phyloP scores from a whole-genome alignment of 2,797 vertebrate species.

The Avahi laniger region DNA sequence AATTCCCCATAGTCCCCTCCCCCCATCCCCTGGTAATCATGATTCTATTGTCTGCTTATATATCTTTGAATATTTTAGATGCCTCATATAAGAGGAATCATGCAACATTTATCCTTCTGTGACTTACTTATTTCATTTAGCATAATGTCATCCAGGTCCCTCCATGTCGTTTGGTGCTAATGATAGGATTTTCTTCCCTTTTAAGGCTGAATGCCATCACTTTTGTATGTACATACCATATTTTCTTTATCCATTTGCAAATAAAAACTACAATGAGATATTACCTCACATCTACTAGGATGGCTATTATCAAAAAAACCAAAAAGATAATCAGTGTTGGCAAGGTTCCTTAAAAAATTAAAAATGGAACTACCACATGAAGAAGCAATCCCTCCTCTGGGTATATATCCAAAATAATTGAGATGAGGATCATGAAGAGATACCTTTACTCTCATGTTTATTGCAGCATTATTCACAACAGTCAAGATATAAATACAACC shows the following conservation, averaged over 20 bases:
- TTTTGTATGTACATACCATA: background rate
- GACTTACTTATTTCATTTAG: background rate
- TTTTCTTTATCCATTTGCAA: background rate
- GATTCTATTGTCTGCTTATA: background rate
- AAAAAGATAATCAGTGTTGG: background rate
- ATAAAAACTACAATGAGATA: background rate
- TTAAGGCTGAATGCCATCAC: background rate
- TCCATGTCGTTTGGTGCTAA: background rate
- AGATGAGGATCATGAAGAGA: background rate
- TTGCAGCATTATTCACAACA: background rate
- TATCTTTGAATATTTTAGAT: background rate
- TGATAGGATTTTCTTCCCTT: background rate
- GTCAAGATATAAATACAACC: background rate
- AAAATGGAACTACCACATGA: background rate
- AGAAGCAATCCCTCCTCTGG: background rate
- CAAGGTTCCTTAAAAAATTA: background rate
- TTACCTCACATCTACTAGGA: background rate
- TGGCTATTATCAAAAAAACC: background rate
- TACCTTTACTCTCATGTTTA: background rate
- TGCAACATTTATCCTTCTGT: background rate
- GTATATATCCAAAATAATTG: background rate
- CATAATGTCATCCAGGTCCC: background rate
- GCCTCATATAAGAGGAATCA: background rate
- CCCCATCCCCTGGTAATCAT: background rate
- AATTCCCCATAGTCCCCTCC: background rate